phyloP scores from a whole-genome alignment of 2,113 vertebrate species.

The Crotophaga sulcirostris region DNA sequence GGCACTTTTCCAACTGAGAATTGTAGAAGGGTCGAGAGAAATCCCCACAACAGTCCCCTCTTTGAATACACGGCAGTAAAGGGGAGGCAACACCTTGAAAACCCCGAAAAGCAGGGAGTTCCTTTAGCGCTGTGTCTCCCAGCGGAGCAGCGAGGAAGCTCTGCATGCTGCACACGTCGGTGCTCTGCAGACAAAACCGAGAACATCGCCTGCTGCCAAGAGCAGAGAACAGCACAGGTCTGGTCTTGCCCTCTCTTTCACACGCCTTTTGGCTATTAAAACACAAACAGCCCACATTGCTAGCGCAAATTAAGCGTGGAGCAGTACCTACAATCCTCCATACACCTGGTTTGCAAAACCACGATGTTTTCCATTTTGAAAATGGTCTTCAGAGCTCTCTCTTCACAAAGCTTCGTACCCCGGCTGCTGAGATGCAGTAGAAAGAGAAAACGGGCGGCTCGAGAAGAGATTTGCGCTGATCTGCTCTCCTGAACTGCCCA shows the following conservation, averaged over 20 bases:
- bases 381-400: background rate
- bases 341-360: background rate
- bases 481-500: background rate
- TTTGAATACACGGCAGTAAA: fast-evolving
- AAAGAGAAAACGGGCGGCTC: background rate
- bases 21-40: background rate
- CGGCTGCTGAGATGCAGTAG: background rate
- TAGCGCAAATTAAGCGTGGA: no score
- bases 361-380: background rate
- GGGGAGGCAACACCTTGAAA: background rate
- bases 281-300: background rate
- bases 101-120: background rate
- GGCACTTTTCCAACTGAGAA: background rate
- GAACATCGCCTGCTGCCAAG: background rate
- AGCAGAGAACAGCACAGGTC: background rate
- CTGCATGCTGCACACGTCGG: background rate
- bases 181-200: fast-evolving
- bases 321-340: no score
- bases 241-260: constrained; percentile 9
- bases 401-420: background rate
- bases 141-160: fast-evolving
- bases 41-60: background rate
- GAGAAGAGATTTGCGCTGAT: background rate
- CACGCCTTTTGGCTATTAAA: background rate
- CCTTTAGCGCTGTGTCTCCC: background rate